Conservation (phyloP, 2,113 vertebrate species). For the Neomonachus schauinslandi region DNA sequence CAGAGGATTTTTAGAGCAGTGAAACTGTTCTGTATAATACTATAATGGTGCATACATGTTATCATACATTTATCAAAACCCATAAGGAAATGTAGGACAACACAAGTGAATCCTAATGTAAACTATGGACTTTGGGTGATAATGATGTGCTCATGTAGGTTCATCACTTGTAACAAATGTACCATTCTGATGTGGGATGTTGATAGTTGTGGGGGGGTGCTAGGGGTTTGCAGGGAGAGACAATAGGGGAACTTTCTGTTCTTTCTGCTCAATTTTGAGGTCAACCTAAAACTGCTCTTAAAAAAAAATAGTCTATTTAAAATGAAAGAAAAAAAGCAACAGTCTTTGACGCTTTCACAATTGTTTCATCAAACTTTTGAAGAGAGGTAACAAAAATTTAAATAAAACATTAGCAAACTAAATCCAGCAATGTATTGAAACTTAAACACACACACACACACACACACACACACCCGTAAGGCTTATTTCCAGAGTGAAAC, state of each 20-base stretch:
- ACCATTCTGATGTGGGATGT: too few species aligned
- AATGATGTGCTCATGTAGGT: background rate
- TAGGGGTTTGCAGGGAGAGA: background rate
- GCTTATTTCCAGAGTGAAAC: background rate
- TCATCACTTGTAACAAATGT: background rate
- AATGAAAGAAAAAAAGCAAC: background rate
- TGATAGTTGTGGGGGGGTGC: background rate
- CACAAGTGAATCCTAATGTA: background rate
- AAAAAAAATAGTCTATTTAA: background rate
- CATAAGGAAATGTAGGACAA: background rate
- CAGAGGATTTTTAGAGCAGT: background rate
- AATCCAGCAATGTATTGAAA: background rate
- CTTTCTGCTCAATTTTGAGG: background rate
- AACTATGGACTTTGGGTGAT: background rate
- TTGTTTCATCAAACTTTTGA: background rate
- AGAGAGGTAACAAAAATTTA: constrained; percentile 19
- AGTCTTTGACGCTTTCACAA: background rate
- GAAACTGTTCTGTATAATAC: background rate
- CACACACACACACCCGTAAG: background rate
- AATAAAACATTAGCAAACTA: background rate
- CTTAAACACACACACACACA: too few species aligned
- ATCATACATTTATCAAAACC: background rate
- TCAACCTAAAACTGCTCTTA: background rate
- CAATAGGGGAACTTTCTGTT: background rate
- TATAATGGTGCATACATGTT: background rate